Evolutionary conservation across 1,140 invertebrate genomes (phyloP).

Genomic region (Thaumetopoea pityocampa): DNA sequence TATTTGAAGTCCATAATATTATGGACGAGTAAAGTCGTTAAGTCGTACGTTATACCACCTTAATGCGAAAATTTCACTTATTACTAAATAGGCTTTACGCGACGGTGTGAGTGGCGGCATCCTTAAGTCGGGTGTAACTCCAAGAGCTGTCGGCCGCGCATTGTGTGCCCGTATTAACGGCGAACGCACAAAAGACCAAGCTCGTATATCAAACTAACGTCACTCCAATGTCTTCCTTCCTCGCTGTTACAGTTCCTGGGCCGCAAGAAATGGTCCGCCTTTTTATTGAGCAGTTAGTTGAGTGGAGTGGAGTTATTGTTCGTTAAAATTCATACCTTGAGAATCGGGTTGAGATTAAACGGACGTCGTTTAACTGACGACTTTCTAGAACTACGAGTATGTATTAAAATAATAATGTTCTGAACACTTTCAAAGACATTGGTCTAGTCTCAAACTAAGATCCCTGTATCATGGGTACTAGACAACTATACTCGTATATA

Average conservation of each 20-base stretch:
- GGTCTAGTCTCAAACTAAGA: neutral
- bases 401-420: conserved; percentile 5
- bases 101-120: conserved; percentile 33
- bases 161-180: conserved; percentile 62
- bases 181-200: conserved; percentile 58
- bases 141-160: conserved; percentile 38
- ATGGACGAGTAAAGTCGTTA: no score
- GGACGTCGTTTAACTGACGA: conserved; percentile 15
- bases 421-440: conserved; percentile 10
- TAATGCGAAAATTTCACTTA: no score
- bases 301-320: conserved; percentile 51
- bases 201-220: conserved; percentile 73
- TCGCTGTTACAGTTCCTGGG: conserved; percentile 51
- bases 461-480: no score
- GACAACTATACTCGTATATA: conserved; percentile 1
- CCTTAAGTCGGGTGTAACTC: conserved; percentile 50
- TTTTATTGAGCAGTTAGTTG: conserved; percentile 65
- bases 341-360: conserved; percentile 20
- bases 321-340: conserved; percentile 42
- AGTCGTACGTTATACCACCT: no score
- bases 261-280: conserved; percentile 48
- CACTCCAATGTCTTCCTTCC: conserved; percentile 70
- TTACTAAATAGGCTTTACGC: conserved; percentile 20
- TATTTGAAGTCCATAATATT: no score
- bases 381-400: conserved; percentile 12